Evolutionary conservation across 2,797 vertebrate genomes (phyloP).

Genomic region (Florisuga fusca): DNA sequence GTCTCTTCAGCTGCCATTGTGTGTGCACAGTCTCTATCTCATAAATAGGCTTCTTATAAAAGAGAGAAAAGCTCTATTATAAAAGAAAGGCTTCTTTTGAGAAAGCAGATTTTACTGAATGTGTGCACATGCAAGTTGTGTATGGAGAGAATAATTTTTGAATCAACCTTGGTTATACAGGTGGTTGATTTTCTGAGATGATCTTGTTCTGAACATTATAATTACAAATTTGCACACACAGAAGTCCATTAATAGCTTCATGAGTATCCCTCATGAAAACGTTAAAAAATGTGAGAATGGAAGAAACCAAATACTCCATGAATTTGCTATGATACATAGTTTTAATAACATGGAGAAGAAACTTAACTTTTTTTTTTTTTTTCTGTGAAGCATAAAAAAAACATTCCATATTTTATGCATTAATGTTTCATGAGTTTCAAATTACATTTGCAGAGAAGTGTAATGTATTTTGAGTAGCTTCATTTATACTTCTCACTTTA

Average conservation of each 20-base stretch:
- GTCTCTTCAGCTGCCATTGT: not conserved
- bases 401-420: conserved; percentile 42
- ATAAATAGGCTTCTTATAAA: not conserved
- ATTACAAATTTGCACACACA: not conserved
- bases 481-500: conserved; percentile 47
- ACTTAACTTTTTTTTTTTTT: conserved; percentile 17
- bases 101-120: not conserved
- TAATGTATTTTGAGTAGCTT: conserved; percentile 53
- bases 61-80: too few relatives aligned
- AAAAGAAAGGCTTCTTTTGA: not conserved
- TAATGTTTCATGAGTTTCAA: conserved; percentile 66
- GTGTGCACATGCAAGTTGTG: not conserved
- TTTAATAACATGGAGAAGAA: conserved; percentile 51
- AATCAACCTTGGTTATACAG: not conserved
- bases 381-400: conserved; percentile 36
- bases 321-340: conserved; percentile 14
- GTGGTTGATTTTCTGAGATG: not conserved
- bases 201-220: not conserved
- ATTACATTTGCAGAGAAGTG: conserved; percentile 53
- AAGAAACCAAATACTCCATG: not conserved
- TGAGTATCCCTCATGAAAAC: not conserved
- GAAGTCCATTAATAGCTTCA: not conserved
- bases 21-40: not conserved
- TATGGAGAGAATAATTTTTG: not conserved
- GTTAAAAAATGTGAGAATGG: not conserved